Base-by-base conservation (phyloP, 30 jellyfish, hydroid and myxozoan species). In the Chironex yamaguchii region DNA sequence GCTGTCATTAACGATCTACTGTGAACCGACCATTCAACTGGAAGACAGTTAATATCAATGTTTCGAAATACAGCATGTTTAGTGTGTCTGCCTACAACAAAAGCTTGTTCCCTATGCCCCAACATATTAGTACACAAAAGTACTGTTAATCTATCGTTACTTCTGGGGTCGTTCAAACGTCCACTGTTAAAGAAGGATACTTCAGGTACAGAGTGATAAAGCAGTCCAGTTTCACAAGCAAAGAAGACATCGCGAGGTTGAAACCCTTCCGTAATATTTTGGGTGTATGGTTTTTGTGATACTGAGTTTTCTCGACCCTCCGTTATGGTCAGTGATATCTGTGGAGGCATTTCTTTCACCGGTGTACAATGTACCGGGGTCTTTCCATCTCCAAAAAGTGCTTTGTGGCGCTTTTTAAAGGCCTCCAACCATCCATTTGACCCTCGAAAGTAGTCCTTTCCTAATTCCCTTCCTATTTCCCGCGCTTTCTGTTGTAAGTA, bases 391-490 rank as follows among this genome's bases (percentile, higher is more conserved):
- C 25, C 22, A 26, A n/a, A 13, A 12, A 58, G 31, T 58, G 4
- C 73, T n/a, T 58, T 58, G 26, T 58, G 73, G 11, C 73, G 73
- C 6, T 24, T n/a, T n/a, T 58, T n/a, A 22, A 58, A 58, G 6
- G 73, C 73, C 22, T 58, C 73, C 24, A 58, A 24, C 73, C 73
- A 58, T n/a, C 73, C 73, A 58, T 58, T 58, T 12, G 73, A 58
- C 31, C 33, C 73, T 6, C 31, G 24, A 24, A 58, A 58, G 26
- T 58, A n/a, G 17, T 42, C 58, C 58, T 42, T 42, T 9, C 58
- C 58, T 9, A 42, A 17, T 42, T 42, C 58, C 22, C 31, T 24
- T 6, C 33, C 73, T 13, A 58, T 13, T 58, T 58, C 31, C 33
- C 24, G 73, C 33, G 73, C 73, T 58, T 24, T n/a, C 22, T 58